phyloP scores from a whole-genome alignment of 2,113 vertebrate species.

The Anarrhichthys ocellatus region DNA sequence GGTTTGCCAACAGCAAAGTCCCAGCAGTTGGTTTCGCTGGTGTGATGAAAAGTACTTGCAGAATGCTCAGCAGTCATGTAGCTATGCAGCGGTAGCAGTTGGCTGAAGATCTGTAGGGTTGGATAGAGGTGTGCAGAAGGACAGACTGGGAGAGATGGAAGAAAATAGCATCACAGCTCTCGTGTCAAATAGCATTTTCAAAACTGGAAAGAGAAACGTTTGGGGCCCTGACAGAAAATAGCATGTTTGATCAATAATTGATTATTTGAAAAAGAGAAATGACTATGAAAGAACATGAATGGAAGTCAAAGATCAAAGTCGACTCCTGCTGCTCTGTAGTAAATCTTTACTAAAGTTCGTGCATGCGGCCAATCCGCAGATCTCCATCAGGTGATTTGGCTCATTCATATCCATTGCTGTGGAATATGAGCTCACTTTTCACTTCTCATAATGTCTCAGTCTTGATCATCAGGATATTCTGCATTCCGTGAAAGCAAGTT shows the following conservation, averaged over 20 bases:
- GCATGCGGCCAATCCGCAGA: conserved; percentile 1
- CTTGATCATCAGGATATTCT: conserved; percentile 4
- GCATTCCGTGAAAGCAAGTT: conserved; percentile 6
- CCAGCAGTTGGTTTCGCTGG: conserved; percentile 19
- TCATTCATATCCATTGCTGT: background rate
- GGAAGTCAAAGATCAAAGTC: background rate
- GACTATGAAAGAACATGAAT: background rate
- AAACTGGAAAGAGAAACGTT: background rate
- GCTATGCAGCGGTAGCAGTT: conserved; percentile 18
- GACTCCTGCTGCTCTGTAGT: background rate
- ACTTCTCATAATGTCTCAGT: conserved; percentile 1
- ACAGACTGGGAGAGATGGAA: conserved; percentile 12
- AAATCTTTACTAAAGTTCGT: background rate
- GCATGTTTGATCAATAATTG: background rate
- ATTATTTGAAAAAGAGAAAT: background rate
- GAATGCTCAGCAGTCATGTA: conserved; percentile 36
- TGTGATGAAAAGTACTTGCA: conserved; percentile 52
- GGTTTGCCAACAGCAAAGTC: conserved; percentile 9
- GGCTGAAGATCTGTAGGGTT: conserved; percentile 26
- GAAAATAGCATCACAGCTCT: conserved; percentile 14
- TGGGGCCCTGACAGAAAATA: background rate
- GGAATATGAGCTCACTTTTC: conserved; percentile 6
- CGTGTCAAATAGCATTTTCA: background rate
- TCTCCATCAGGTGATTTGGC: conserved; percentile 11
- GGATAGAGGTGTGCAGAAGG: conserved; percentile 27